phyloP scores from a whole-genome alignment of 2,113 vertebrate genomes.

The Gambusia affinis region DNA sequence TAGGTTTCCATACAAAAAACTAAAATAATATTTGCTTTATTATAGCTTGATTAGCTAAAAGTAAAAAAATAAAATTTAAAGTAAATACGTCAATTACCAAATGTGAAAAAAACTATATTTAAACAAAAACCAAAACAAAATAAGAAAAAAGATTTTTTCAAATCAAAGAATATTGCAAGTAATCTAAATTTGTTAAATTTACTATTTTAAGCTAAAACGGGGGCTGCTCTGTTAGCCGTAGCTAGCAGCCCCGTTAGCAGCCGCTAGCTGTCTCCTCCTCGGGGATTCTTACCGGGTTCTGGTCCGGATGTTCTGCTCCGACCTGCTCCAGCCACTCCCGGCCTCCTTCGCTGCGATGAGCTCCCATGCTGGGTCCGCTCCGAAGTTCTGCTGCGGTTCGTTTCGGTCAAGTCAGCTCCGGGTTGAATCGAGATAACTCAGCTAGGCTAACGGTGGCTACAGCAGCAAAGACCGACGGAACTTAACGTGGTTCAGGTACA shows the following conservation, averaged over 20 bases:
- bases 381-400: background rate
- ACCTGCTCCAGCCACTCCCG: constrained; percentile 76
- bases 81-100: too few relatives aligned
- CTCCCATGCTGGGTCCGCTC: constrained; percentile 68
- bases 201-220: too few relatives aligned
- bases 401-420: background rate
- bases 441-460: constrained; percentile 3
- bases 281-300: constrained; percentile 50
- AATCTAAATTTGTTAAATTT: too few relatives aligned
- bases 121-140: too few relatives aligned
- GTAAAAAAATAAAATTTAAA: too few relatives aligned
- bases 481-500: fast-evolving
- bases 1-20: too few relatives aligned
- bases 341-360: constrained; percentile 77
- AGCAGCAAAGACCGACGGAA: background rate
- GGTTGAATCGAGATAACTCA: background rate
- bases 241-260: background rate
- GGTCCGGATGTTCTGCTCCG: constrained; percentile 60
- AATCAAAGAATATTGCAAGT: too few relatives aligned
- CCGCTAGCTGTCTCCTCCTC: background rate
- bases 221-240: background rate
- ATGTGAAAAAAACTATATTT: too few relatives aligned
- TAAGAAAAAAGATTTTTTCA: too few relatives aligned
- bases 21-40: too few relatives aligned
- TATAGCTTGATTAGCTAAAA: too few relatives aligned